Evolutionary conservation across 2,888 invertebrate species (phyloP).

Genomic region (Zaprionus bogoriensis): DNA sequence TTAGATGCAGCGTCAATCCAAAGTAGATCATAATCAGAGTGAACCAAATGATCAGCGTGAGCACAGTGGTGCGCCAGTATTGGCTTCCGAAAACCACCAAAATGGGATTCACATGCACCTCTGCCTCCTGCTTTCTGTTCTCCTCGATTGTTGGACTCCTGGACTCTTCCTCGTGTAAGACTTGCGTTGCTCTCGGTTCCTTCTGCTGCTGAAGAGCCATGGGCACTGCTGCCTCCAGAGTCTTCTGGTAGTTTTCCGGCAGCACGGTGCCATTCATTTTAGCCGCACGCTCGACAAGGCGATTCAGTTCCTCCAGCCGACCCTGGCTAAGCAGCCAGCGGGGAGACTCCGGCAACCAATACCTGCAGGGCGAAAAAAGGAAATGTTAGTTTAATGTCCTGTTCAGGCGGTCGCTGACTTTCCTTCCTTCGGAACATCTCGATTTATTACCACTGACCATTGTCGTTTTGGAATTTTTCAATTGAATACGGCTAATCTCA

Average conservation of each 20-base stretch:
- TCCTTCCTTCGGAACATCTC: no score
- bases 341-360: slow-evolving; percentile 90
- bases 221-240: slow-evolving; percentile 81
- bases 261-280: slow-evolving; percentile 86
- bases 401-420: background rate
- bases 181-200: slow-evolving; percentile 5
- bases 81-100: slow-evolving; percentile 87
- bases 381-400: slow-evolving; percentile 20
- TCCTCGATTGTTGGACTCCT: slow-evolving; percentile 12
- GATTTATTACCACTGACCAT: slow-evolving; percentile 58
- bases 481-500: slow-evolving; percentile 51
- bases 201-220: slow-evolving; percentile 73
- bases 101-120: slow-evolving; percentile 83
- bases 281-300: slow-evolving; percentile 87
- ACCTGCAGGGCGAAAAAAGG: no score
- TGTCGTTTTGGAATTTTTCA: slow-evolving; percentile 69
- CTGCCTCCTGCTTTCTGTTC: slow-evolving; percentile 60
- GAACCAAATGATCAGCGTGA: slow-evolving; percentile 89
- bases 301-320: slow-evolving; percentile 86
- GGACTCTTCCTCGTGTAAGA: slow-evolving; percentile 5
- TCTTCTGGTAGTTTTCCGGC: slow-evolving; percentile 88
- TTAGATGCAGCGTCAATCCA: slow-evolving; percentile 89
- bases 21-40: slow-evolving; percentile 90
- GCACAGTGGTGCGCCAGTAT: slow-evolving; percentile 87
- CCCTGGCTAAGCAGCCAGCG: slow-evolving; percentile 90